These are phyloP conservation scores for Heptranchias perlo DNA, from an alignment of 2,113 vertebrate genomes.

Conservation along the genomic window DNA sequence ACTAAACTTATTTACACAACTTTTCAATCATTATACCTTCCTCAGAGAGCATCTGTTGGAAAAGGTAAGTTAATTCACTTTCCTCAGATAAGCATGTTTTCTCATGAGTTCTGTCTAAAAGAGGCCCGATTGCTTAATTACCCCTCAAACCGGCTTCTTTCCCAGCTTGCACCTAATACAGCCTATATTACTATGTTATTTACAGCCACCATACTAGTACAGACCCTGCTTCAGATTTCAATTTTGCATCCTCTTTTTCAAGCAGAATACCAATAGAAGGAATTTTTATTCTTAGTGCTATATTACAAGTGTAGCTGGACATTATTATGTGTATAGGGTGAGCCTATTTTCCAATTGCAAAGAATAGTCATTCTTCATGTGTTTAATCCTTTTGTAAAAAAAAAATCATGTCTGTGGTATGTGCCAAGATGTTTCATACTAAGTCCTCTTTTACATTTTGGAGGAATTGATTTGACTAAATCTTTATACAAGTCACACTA, in stretches of 20 bases:
- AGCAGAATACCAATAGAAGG: neutral
- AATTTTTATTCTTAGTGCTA: neutral
- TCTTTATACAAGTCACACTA: conserved; percentile 14
- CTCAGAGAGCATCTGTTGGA: neutral
- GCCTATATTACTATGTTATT: neutral
- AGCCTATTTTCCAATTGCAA: neutral
- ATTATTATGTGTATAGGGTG: neutral
- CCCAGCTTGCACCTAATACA: neutral
- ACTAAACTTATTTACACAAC: neutral
- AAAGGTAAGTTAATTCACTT: neutral
- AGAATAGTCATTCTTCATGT: neutral
- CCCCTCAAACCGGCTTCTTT: neutral
- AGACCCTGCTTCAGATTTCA: neutral
- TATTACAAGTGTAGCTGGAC: neutral
- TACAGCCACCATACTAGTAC: neutral
- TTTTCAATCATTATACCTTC: neutral
- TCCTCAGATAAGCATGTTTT: neutral
- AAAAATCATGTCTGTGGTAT: neutral
- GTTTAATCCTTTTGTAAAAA: neutral
- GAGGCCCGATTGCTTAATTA: neutral
- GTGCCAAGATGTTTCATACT: neutral
- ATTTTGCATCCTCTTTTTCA: neutral
- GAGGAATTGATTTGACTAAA: conserved; percentile 25
- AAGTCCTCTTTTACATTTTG: conserved; percentile 19
- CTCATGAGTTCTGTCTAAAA: neutral